Evolutionary conservation across 2,888 invertebrate genomes (phyloP).

Genomic region (Drosophila siamana): DNA sequence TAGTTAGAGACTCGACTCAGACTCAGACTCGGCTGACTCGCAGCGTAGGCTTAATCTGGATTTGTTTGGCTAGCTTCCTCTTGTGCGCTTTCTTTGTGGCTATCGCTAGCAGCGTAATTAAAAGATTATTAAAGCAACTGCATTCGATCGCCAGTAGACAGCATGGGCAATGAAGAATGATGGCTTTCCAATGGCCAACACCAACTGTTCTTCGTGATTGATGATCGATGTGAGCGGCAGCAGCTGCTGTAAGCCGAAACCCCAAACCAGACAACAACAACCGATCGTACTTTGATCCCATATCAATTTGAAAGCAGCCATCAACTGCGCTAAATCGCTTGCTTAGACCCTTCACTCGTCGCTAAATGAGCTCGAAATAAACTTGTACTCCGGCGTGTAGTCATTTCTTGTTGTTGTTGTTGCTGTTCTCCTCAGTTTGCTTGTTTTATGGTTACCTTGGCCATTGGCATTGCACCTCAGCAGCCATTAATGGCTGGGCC

Average conservation of each 20-base stretch:
- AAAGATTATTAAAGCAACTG: constrained; percentile 36
- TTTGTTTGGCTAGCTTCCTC: not conserved
- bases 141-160: constrained; percentile 13
- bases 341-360: not conserved
- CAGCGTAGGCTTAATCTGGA: constrained; percentile 19
- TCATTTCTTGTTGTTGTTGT: not conserved
- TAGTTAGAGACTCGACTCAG: constrained; percentile 11
- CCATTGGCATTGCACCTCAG: constrained; percentile 52
- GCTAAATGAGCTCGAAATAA: constrained; percentile 18
- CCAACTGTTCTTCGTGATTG: not conserved
- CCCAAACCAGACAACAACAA: too few species aligned
- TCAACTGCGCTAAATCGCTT: not conserved
- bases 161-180: constrained; percentile 3
- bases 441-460: constrained; percentile 48
- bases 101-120: constrained; percentile 39
- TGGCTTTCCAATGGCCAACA: constrained; percentile 14
- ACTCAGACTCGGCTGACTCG: not conserved
- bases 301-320: not conserved
- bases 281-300: not conserved
- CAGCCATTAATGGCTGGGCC: constrained; percentile 45
- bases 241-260: constrained; percentile 3
- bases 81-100: not conserved
- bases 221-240: constrained; percentile 7
- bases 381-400: constrained; percentile 1
- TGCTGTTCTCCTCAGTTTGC: too few species aligned